Conservation (phyloP, 2,797 vertebrate genomes). For the Meriones psammophilus region DNA sequence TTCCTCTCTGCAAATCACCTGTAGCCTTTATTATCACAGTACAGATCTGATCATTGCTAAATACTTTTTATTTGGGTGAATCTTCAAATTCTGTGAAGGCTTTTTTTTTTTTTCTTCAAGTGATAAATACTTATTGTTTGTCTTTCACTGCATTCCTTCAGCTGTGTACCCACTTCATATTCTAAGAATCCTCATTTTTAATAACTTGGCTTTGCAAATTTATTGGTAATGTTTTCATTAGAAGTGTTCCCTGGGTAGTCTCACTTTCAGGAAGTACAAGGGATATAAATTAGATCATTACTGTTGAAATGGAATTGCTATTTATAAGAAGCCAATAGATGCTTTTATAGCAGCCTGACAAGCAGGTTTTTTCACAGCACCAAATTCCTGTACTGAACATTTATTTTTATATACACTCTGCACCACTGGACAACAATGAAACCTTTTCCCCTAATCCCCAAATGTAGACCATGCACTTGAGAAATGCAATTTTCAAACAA, state of each 20-base stretch:
- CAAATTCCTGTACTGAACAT: background rate
- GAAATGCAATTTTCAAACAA: conserved; percentile 69
- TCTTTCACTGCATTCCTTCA: background rate
- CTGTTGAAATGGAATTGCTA: conserved; percentile 56
- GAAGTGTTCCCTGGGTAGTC: conserved; percentile 62
- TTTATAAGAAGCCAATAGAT: conserved; percentile 67
- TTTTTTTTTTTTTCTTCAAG: background rate
- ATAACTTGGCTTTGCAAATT: conserved; percentile 56
- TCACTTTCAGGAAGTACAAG: conserved; percentile 59
- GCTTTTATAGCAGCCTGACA: conserved; percentile 32
- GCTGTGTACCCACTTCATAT: background rate
- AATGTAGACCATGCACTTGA: background rate
- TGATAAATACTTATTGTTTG: conserved; percentile 14
- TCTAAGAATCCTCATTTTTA: conserved; percentile 45
- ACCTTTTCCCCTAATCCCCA: conserved; percentile 11
- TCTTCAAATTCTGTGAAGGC: conserved; percentile 55
- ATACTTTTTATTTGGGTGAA: conserved; percentile 53
- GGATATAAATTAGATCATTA: conserved; percentile 69
- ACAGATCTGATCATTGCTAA: conserved; percentile 25
- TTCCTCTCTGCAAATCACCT: no score
- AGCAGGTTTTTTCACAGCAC: background rate
- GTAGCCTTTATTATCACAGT: conserved; percentile 21
- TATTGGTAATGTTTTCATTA: conserved; percentile 70
- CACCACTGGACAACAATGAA: background rate
- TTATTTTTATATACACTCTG: conserved; percentile 3